Base-by-base conservation (phyloP, 2,113 vertebrate genomes). In the Pan paniscus region DNA sequence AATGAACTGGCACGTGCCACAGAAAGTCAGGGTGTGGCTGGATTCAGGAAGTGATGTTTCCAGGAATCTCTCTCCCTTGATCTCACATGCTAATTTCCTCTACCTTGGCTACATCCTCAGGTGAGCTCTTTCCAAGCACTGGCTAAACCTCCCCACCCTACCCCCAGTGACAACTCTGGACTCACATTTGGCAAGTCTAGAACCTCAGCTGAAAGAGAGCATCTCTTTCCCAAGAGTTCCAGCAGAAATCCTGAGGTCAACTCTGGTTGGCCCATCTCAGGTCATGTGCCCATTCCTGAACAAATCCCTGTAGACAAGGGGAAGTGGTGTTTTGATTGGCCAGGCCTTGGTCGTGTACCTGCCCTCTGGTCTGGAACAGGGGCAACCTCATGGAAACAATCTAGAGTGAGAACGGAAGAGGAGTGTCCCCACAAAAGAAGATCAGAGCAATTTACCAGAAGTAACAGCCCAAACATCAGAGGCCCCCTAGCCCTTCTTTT, bases 1-100 rank as follows among this genome's bases (percentile, higher is more conserved):
- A 64, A 81, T 27, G 23, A 20, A 61, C 59, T n/a, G 57, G 52
- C 46, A 46, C 2, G 0, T 23, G 8, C 23, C 30, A 20, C 40
- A 25, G 73, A 73, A 95, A 87, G n/a, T 52, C 35, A 27, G 40
- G 43, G 18, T 7, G 5, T 8, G n/a, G 43, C 46, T 81, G n/a
- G 64, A 64, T 40, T 80, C n/a, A 16, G 64, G 27, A 17, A 22
- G 27, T 52, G 27, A 0, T n/a, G n/a, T 81, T 64, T 52, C 35
- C 82, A 55, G 84, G 40, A 40, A 11, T 40, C 57, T 40, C 78
- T 82, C 12, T 76, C 57, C n/a, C 43, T 17, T 57, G 46, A 40
- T 70, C 8, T 73, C 67, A 43, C 13, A 8, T 3, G 40, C 57
- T 50, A 10, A 2, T 76, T 43, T 40, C 38, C 61, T 79, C 32